Conservation (phyloP, 1,140 invertebrate genomes). For the Cotesia typhae region DNA sequence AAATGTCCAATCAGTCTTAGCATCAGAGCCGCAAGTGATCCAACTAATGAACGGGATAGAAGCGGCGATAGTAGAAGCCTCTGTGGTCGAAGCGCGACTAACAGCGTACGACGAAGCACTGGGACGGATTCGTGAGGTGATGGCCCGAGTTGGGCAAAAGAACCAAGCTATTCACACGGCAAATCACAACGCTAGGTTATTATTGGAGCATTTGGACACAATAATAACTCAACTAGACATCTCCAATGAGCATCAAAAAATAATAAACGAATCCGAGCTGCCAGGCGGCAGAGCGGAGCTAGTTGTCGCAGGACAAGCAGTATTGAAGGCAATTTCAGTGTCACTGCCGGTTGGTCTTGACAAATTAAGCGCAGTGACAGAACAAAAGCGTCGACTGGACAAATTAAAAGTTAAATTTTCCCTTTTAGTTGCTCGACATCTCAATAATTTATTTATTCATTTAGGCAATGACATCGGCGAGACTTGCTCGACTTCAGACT, state of each 20-base stretch:
- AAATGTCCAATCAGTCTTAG: conserved; percentile 87
- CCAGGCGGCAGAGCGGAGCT: conserved; percentile 79
- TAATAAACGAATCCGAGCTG: conserved; percentile 77
- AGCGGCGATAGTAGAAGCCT: conserved; percentile 79
- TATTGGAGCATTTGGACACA: conserved; percentile 80
- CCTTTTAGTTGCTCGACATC: conserved; percentile 81
- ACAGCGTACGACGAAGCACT: conserved; percentile 82
- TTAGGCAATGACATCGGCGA: conserved; percentile 78
- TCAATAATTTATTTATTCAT: conserved; percentile 94
- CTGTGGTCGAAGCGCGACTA: conserved; percentile 77
- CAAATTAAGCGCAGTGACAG: conserved; percentile 83
- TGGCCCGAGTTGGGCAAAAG: conserved; percentile 92
- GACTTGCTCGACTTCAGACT: conserved; percentile 65
- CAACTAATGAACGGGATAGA: conserved; percentile 87
- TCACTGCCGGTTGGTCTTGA: conserved; percentile 59
- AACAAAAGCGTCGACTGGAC: conserved; percentile 86
- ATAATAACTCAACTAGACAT: conserved; percentile 78
- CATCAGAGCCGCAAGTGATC: conserved; percentile 83
- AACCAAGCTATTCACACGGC: conserved; percentile 88
- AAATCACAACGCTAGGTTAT: conserved; percentile 83
- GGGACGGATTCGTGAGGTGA: conserved; percentile 82
- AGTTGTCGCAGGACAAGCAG: conserved; percentile 79
- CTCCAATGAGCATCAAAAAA: conserved; percentile 73
- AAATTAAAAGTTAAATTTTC: conserved; percentile 88
- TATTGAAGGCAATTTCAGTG: conserved; percentile 78